These are phyloP conservation scores for Limnothrissa miodon DNA, from an alignment of 2,113 vertebrate genomes.

Conservation along the genomic window DNA sequence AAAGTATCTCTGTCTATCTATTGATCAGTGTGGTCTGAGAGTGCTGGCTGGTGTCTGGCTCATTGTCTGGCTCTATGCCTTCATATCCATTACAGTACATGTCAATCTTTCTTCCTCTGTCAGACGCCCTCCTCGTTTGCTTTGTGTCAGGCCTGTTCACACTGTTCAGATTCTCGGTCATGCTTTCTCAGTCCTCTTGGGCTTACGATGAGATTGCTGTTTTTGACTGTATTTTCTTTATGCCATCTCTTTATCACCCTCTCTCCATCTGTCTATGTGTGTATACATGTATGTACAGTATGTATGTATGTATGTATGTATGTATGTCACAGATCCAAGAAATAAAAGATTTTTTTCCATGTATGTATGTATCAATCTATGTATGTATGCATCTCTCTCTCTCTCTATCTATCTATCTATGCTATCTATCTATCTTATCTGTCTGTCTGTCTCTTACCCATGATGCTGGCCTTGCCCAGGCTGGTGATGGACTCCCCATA, in stretches of 20 bases:
- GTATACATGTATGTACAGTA: no score
- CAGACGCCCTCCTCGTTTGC: background rate
- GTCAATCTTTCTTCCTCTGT: background rate
- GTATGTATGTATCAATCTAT: no score
- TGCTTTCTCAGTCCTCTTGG: background rate
- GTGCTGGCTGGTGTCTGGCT: slow-evolving; percentile 22
- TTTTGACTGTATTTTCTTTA: background rate
- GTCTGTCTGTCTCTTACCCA: slow-evolving; percentile 72
- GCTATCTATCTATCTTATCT: no score
- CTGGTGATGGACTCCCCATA: slow-evolving; percentile 95
- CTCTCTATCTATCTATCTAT: background rate
- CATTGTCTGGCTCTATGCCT: slow-evolving; percentile 17
- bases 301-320: no score
- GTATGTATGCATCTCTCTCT: background rate
- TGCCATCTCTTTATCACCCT: no score
- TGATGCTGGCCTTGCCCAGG: slow-evolving; percentile 94
- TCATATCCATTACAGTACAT: background rate
- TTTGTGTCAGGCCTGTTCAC: background rate
- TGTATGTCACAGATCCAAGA: no score
- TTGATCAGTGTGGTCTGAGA: slow-evolving; percentile 39
- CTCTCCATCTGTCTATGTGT: no score
- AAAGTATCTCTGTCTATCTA: no score
- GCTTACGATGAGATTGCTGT: background rate
- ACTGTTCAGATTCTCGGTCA: background rate
- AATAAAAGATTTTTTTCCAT: no score